Evolutionary conservation across 2,797 vertebrate species (phyloP).

Genomic region (Tangara arthus): DNA sequence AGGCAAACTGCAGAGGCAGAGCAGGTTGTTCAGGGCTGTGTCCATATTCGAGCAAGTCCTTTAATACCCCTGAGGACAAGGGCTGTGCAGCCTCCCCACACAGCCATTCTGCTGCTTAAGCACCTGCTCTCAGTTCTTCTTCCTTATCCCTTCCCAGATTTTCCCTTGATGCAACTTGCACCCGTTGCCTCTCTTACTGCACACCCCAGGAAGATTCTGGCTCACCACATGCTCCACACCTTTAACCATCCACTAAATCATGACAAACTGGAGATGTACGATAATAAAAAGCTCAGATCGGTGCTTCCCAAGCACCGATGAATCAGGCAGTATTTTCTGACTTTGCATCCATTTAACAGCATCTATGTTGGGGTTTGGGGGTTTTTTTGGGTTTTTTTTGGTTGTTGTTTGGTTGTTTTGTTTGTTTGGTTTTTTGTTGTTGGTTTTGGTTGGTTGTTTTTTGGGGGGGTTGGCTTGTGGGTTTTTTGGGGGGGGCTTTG

Average conservation of each 20-base stretch:
- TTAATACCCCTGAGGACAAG: fast-evolving
- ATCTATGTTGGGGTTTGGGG: not conserved
- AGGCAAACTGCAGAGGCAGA: not conserved
- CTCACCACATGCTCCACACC: not conserved
- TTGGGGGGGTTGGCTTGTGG: too few relatives aligned
- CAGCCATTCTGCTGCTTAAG: not conserved
- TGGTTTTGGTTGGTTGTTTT: not conserved
- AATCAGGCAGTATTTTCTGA: not conserved
- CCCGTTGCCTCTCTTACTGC: not conserved
- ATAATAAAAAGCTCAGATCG: not conserved
- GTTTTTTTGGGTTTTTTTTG: fast-evolving
- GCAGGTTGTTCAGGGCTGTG: not conserved
- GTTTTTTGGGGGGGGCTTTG: too few relatives aligned
- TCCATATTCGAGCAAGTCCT: not conserved
- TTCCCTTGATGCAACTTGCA: not conserved
- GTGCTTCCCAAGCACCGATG: not conserved
- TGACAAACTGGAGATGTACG: not conserved
- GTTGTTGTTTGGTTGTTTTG: too few relatives aligned
- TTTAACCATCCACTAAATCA: not conserved
- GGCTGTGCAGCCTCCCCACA: not conserved
- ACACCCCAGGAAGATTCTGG: not conserved
- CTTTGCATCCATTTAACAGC: not conserved
- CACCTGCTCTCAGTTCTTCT: not conserved
- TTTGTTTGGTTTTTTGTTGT: too few relatives aligned
- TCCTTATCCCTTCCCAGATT: not conserved